These are phyloP conservation scores for Steatornis caripensis DNA, from an alignment of 2,113 vertebrate species.

Conservation along the genomic window DNA sequence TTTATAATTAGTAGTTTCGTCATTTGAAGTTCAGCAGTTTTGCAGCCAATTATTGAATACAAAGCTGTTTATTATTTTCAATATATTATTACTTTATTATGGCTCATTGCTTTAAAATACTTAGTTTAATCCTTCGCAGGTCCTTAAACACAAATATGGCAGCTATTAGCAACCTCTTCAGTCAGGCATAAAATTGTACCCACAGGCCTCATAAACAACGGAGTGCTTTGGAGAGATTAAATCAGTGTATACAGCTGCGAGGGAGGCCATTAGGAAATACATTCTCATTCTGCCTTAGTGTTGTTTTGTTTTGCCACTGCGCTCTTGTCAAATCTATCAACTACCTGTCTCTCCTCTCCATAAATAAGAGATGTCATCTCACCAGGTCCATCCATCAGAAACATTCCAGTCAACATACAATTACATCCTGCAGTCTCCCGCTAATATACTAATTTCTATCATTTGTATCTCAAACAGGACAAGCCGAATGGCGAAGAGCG, in stretches of 20 bases:
- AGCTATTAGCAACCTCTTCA: constrained; percentile 87
- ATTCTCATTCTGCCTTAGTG: constrained; percentile 72
- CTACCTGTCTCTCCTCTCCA: constrained; percentile 27
- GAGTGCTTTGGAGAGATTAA: constrained; percentile 83
- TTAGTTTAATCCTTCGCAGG: constrained; percentile 78
- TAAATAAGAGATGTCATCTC: constrained; percentile 27
- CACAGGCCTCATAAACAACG: constrained; percentile 84
- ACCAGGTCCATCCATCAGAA: constrained; percentile 1
- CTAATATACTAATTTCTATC: constrained; percentile 50
- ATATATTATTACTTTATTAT: constrained; percentile 80
- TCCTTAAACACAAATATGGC: constrained; percentile 85
- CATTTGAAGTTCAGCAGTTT: constrained; percentile 72
- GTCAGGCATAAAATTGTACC: constrained; percentile 87
- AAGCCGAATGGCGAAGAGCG: neutral
- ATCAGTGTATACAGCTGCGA: constrained; percentile 81
- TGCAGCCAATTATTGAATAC: constrained; percentile 76
- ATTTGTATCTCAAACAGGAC: constrained; percentile 43
- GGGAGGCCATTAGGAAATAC: constrained; percentile 77
- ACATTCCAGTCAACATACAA: constrained; percentile 35
- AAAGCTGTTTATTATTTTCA: constrained; percentile 78
- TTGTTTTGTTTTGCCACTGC: constrained; percentile 67
- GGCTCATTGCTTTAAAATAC: constrained; percentile 82
- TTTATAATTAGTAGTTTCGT: constrained; percentile 75
- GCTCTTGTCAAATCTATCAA: constrained; percentile 65
- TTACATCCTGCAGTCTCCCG: constrained; percentile 8